These are phyloP conservation scores for Lepidonotus clava DNA, from an alignment of 2,888 invertebrate genomes.

Conservation along the genomic window DNA sequence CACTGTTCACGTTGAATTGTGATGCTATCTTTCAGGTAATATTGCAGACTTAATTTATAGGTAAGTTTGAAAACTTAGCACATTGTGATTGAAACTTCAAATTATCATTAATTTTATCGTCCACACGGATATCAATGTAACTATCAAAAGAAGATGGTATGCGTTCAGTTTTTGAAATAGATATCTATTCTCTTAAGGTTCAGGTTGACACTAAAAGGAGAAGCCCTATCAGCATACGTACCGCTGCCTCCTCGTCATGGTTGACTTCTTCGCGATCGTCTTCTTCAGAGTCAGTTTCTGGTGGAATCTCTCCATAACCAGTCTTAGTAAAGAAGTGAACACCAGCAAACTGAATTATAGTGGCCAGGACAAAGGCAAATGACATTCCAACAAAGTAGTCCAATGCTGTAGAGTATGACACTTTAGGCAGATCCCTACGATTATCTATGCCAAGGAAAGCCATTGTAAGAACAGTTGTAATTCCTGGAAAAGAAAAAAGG, in stretches of 20 bases:
- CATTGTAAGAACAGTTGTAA: slow-evolving; percentile 92
- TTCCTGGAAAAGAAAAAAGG: slow-evolving; percentile 82
- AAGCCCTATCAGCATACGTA: background rate
- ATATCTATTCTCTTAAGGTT: too few relatives aligned
- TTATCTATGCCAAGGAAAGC: slow-evolving; percentile 90
- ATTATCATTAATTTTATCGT: too few relatives aligned
- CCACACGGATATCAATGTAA: too few relatives aligned
- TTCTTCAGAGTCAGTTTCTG: slow-evolving; percentile 50
- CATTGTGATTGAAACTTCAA: too few relatives aligned
- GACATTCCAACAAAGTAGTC: slow-evolving; percentile 92
- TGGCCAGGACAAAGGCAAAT: slow-evolving; percentile 88
- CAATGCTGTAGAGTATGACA: slow-evolving; percentile 91
- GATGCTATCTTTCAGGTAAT: too few relatives aligned
- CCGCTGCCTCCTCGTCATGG: background rate
- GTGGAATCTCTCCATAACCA: slow-evolving; percentile 85
- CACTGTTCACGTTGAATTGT: too few relatives aligned
- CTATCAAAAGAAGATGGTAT: too few relatives aligned
- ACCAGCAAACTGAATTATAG: slow-evolving; percentile 90
- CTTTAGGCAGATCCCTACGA: slow-evolving; percentile 90
- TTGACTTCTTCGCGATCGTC: slow-evolving; percentile 57
- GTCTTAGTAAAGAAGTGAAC: slow-evolving; percentile 96
- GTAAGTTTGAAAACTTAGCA: too few relatives aligned
- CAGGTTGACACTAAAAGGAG: too few relatives aligned
- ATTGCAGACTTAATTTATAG: too few relatives aligned
- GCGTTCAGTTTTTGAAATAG: too few relatives aligned